Evolutionary conservation across 2,797 vertebrate genomes (phyloP), one percentile per base, ranked within the genome.

Genomic region (Acropternis orthonyx): DNA sequence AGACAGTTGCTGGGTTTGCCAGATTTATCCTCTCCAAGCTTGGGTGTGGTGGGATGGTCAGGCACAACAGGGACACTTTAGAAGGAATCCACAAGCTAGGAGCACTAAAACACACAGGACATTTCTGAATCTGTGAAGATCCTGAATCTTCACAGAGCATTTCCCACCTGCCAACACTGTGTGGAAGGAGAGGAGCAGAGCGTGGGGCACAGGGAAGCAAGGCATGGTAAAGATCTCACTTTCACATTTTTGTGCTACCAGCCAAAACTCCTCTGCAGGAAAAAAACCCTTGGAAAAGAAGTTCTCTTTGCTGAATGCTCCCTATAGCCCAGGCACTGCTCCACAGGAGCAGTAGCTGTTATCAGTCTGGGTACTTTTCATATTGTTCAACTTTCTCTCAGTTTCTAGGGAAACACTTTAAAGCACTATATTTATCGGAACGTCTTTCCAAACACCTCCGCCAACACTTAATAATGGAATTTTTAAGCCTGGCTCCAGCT

Each of bases 331-430:
- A 46, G 71, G 77, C 44, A n/a, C 37, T 8, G 22, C 79, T 55
- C 75, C 46, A 14, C 20, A 30, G 74, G 41, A 93, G 36, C 0
- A 1, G 19, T n/a, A 83, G 77, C 69, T 86, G 39, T 67, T 89
- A 69, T 17, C 80, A 93, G 73, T 62, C 72, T 48, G 61, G 51
- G 67, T 90, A 37, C 88, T 95, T 89, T 84, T 89, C 58, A 52
- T 92, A 89, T 88, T 65, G 68, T 67, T 97, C 87, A 92, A 96
- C 85, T 95, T 61, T 88, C 55, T 66, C 85, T 89, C 92, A 93
- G 97, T 96, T 97, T 96, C 96, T 97, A 97, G 93, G 96, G 94
- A 95, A 97, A 97, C 96, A 96, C 85, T 94, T 94, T 73, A 69
- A 65, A 94, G 94, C 83, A 91, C 96, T 96, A 22, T 96, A 96